Conservation (phyloP, 2,888 invertebrate species). For the Phaonia tiefii region DNA sequence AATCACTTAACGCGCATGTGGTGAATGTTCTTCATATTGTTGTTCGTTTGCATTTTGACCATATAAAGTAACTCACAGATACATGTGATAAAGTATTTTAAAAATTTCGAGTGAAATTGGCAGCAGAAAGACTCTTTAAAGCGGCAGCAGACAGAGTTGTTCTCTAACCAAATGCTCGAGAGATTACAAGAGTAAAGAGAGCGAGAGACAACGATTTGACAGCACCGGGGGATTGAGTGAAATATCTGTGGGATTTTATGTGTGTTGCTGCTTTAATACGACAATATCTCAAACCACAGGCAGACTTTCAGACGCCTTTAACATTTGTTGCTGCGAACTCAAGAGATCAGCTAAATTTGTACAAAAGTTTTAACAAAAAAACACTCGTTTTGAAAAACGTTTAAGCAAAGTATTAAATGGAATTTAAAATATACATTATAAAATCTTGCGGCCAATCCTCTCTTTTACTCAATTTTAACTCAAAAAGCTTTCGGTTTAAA, state of each 20-base stretch:
- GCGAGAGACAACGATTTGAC: background rate
- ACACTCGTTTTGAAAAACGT: background rate
- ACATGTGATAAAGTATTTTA: conserved; percentile 58
- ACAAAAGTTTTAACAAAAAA: conserved; percentile 6
- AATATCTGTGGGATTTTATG: conserved; percentile 24
- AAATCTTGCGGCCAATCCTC: background rate
- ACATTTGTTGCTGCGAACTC: conserved; percentile 70
- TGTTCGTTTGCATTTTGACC: conserved; percentile 27
- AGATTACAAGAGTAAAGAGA: background rate
- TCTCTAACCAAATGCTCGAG: conserved; percentile 11
- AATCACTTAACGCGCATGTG: conserved; percentile 53
- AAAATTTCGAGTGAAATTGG: conserved; percentile 5
- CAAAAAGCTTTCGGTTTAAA: conserved; percentile 45
- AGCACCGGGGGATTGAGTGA: background rate
- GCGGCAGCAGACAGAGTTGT: too few relatives aligned
- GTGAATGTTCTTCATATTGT: conserved; percentile 19
- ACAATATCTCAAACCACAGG: conserved; percentile 80
- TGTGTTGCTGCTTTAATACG: conserved; percentile 70
- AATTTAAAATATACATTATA: background rate
- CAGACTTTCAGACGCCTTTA: conserved; percentile 85
- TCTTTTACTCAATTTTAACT: background rate
- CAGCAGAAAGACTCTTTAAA: too few relatives aligned
- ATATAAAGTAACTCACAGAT: conserved; percentile 52
- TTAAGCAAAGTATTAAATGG: background rate
- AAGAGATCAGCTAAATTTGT: conserved; percentile 28